These are phyloP conservation scores for Aphidius gifuensis DNA, from an alignment of 1,140 invertebrate species.

Conservation along the genomic window DNA sequence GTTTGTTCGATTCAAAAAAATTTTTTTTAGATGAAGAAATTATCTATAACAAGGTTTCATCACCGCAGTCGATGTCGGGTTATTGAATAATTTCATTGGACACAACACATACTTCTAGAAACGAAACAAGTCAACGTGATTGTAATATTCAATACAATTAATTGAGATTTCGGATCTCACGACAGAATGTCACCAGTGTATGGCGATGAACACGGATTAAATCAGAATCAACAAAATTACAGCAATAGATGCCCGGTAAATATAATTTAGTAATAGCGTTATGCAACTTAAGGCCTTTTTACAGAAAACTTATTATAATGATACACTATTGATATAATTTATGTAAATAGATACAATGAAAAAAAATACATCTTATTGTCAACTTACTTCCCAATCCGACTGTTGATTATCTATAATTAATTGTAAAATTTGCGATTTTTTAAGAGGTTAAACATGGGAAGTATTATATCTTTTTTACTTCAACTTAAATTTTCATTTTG, in stretches of 20 bases:
- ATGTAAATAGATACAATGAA: neutral
- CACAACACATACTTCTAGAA: slow-evolving; percentile 22
- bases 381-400: neutral
- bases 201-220: slow-evolving; percentile 52
- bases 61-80: slow-evolving; percentile 59
- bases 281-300: no score
- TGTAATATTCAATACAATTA: slow-evolving; percentile 43
- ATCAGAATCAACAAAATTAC: slow-evolving; percentile 67
- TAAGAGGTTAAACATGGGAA: no score
- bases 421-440: neutral
- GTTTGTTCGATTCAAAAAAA: no score
- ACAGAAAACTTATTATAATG: no score
- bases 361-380: neutral
- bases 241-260: slow-evolving; percentile 75
- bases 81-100: slow-evolving; percentile 36
- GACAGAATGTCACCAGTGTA: slow-evolving; percentile 55
- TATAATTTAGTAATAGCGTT: slow-evolving; percentile 6
- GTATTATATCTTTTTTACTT: no score
- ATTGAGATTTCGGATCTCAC: slow-evolving; percentile 41
- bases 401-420: neutral
- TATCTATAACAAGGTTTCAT: slow-evolving; percentile 60
- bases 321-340: neutral
- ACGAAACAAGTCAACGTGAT: slow-evolving; percentile 24
- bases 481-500: no score
- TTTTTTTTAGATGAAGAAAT: slow-evolving; percentile 54